phyloP scores from a whole-genome alignment of 2,888 invertebrate genomes.

The Melinaea menophilus region DNA sequence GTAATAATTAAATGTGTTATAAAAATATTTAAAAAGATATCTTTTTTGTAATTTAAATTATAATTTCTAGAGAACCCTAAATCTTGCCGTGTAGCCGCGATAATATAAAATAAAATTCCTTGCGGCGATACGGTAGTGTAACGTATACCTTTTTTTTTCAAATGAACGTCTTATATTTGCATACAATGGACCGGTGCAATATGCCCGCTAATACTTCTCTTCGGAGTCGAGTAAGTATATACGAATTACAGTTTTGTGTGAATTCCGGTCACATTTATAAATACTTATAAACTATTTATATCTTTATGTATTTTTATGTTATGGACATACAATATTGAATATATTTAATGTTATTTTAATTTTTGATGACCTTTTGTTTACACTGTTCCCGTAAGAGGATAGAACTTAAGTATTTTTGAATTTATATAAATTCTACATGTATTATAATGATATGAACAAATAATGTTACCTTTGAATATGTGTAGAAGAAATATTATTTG shows the following conservation, averaged over 20 bases:
- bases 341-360: no score
- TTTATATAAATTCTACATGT: no score
- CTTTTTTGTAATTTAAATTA: background rate
- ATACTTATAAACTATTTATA: background rate
- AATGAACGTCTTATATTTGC: slow-evolving; percentile 69
- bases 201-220: slow-evolving; percentile 57
- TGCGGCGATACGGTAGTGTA: slow-evolving; percentile 46
- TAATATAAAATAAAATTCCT: slow-evolving; percentile 60
- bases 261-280: slow-evolving; percentile 5
- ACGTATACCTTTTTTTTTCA: slow-evolving; percentile 50
- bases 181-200: slow-evolving; percentile 74
- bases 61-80: slow-evolving; percentile 8
- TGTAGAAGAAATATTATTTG: no score
- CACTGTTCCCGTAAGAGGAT: no score
- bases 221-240: slow-evolving; percentile 26
- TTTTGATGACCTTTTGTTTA: no score
- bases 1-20: background rate
- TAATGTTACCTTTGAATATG: no score
- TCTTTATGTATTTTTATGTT: no score
- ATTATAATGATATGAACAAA: no score
- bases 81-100: slow-evolving; percentile 49
- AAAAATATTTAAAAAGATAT: background rate
- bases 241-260: slow-evolving; percentile 7
- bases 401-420: no score
- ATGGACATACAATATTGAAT: no score